Evolutionary conservation across 2,888 invertebrate species (phyloP).

Genomic region (Campaea margaritaria): DNA sequence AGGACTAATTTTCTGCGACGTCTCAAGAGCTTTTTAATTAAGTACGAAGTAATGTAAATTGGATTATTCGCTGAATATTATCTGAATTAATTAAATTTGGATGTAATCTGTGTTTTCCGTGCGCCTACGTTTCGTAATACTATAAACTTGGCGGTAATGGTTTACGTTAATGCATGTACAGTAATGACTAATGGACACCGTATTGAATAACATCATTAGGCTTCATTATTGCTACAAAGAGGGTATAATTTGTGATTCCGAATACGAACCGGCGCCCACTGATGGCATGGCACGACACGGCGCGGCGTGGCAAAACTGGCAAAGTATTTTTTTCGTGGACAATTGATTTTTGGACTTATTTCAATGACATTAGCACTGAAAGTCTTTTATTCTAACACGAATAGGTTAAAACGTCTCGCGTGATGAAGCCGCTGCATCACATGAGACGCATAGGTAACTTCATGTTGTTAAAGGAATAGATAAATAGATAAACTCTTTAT

Average conservation of each 20-base stretch:
- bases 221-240: constrained; percentile 3
- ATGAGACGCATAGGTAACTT: too few species aligned
- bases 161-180: constrained; percentile 21
- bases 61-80: constrained; percentile 30
- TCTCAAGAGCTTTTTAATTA: constrained; percentile 42
- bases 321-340: too few species aligned
- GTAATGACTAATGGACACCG: constrained; percentile 33
- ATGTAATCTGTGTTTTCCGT: constrained; percentile 30
- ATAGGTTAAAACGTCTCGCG: too few species aligned
- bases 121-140: constrained; percentile 13
- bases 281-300: too few species aligned
- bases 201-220: constrained; percentile 1
- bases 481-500: too few species aligned
- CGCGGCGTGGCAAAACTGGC: too few species aligned
- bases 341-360: too few species aligned
- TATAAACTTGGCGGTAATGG: constrained; percentile 18
- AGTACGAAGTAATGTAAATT: constrained; percentile 35
- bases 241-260: background rate
- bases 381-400: too few species aligned
- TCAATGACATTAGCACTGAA: too few species aligned
- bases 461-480: too few species aligned
- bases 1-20: constrained; percentile 31
- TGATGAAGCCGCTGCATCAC: too few species aligned
- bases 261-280: too few species aligned
- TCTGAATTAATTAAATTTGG: constrained; percentile 31